Percentiles rank a stretch among this genome's conserved stretches.
Conservation (phyloP, 2,113 vertebrate genomes). For the Indicator maculatus region DNA sequence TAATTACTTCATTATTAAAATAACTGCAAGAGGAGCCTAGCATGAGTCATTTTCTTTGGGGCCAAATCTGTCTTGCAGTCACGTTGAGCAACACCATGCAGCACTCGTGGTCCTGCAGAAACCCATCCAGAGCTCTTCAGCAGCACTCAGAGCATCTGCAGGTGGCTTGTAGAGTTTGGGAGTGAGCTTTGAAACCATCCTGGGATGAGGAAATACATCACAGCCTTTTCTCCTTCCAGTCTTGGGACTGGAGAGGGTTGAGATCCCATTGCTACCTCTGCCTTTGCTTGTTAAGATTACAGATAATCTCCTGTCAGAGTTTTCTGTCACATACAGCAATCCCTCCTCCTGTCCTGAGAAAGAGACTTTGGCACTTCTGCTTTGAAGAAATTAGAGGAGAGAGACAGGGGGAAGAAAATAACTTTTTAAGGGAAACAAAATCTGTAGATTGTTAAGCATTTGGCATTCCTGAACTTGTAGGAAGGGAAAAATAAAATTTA, state of each 20-base stretch:
- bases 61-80: conserved; percentile 39
- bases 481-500: too few relatives aligned
- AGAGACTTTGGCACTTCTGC: not conserved
- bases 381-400: not conserved
- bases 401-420: not conserved
- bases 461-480: not conserved
- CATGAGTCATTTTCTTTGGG: conserved; percentile 51
- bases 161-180: not conserved
- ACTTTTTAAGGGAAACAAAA: not conserved
- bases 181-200: not conserved
- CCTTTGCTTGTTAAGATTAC: not conserved
- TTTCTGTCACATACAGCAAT: not conserved
- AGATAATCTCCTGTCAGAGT: not conserved
- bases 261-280: not conserved
- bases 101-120: not conserved
- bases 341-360: not conserved
- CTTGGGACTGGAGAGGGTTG: not conserved
- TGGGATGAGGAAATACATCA: not conserved
- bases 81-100: not conserved
- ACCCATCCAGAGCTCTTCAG: not conserved
- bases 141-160: not conserved
- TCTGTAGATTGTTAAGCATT: not conserved
- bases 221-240: not conserved
- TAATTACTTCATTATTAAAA: conserved; percentile 38
- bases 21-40: conserved; percentile 12